Evolutionary conservation across 2,888 invertebrate species (phyloP), one percentile per base, ranked within the genome.

Genomic region (Watsonalla cultraria): DNA sequence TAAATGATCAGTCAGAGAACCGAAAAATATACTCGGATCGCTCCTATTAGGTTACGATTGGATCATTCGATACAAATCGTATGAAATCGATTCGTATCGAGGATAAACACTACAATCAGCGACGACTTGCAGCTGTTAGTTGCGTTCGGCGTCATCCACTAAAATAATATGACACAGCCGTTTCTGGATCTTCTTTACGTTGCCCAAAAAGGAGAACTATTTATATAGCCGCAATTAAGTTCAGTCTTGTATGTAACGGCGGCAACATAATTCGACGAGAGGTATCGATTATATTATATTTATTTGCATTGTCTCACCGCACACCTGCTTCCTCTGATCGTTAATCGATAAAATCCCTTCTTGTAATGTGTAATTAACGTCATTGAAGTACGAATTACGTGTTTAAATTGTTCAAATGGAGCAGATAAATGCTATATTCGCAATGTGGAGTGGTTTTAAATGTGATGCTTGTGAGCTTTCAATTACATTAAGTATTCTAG

Each of bases 131-230:
- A 90, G 89, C 87, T 90, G 88, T 84, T 86, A 85, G 85, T 79
- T 80, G 72, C 78, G 82, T 80, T 74, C 84, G 80, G 80, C 84
- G 85, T 86, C 86, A 87, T 84, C 88, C 90, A 86, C 90, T 90
- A 87, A 90, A 89, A 89, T 89, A 89, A 89, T 90, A 90, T 90
- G 90, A 90, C 90, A 89, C 83, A 90, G 90, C 89, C 88, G 70
- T 90, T 90, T 88, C 79, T 82, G 83, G 74, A 79, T 82, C 79
- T 80, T 78, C 79, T 77, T 72, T 77, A 75, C 71, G 76, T 72
- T 42, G 74, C 76, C 81, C 79, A 82, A 84, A 84, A 86, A 82
- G 78, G 76, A 84, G 76, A 78, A 82, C 81, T 81, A 78, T 79
- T 72, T 70, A 76, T 80, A 78, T 78, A 77, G 76, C 80, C 78